Evolutionary conservation across 2,113 vertebrate genomes (phyloP).

Genomic region (Turdus rufiventris): DNA sequence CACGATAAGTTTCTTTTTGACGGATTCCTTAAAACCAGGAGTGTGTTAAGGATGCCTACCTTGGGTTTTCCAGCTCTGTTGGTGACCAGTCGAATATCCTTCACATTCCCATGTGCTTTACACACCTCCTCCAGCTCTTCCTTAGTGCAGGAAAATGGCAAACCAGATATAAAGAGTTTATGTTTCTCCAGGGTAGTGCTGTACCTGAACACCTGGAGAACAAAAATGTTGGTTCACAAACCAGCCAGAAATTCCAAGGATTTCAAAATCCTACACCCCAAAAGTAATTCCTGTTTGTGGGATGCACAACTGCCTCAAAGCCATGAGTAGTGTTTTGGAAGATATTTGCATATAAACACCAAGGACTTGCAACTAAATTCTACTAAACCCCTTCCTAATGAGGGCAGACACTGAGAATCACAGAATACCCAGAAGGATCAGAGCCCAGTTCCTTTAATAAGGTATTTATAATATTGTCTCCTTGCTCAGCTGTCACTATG

Average conservation of each 20-base stretch:
- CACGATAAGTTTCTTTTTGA: not conserved
- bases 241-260: not conserved
- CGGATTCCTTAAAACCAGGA: not conserved
- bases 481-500: not conserved
- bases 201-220: conserved; percentile 88
- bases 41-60: conserved; percentile 62
- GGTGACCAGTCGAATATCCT: conserved; percentile 89
- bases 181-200: conserved; percentile 91
- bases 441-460: not conserved
- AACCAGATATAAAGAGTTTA: conserved; percentile 92
- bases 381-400: not conserved
- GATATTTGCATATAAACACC: not conserved
- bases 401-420: not conserved
- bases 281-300: not conserved
- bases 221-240: not conserved
- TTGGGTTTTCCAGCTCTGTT: conserved; percentile 95
- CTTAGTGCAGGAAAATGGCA: conserved; percentile 90
- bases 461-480: not conserved
- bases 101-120: conserved; percentile 83
- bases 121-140: conserved; percentile 87
- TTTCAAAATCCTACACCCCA: not conserved
- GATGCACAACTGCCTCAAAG: not conserved
- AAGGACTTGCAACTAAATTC: not conserved
- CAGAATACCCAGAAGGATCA: not conserved
- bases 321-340: rapidly evolving